Conservation (phyloP, 2,888 invertebrate species). For the Cryptus armator region DNA sequence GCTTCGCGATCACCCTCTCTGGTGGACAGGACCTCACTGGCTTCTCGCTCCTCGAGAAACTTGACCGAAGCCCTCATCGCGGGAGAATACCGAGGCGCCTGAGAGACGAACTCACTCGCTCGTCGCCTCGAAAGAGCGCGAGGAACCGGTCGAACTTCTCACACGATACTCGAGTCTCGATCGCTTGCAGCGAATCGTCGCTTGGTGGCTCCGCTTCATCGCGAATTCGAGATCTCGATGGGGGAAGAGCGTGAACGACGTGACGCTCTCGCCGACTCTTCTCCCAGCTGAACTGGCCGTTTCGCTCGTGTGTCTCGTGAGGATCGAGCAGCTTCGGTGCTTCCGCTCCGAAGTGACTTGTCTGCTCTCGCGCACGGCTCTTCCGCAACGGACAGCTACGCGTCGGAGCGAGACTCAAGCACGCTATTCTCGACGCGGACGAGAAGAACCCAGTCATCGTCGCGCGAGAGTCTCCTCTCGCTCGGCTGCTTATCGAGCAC, state of each 20-base stretch:
- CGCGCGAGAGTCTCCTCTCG: too few relatives aligned
- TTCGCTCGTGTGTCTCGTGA: constrained; percentile 2
- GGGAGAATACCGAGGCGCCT: not conserved
- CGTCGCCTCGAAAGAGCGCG: not conserved
- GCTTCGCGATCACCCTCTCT: not conserved
- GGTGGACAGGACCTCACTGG: constrained; percentile 66
- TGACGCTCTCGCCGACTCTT: not conserved
- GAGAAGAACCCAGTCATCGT: constrained; percentile 8
- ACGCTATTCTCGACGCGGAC: constrained; percentile 23
- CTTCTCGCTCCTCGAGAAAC: constrained; percentile 20
- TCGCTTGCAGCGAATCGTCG: not conserved
- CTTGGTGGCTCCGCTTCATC: not conserved
- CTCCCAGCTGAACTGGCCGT: not conserved
- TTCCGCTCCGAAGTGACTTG: constrained; percentile 4
- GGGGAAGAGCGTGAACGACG: not conserved
- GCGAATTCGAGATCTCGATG: not conserved
- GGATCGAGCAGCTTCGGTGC: constrained; percentile 21
- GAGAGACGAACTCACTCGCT: not conserved
- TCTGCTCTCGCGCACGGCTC: not conserved
- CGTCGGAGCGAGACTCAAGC: constrained; percentile 49
- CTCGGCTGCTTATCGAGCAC: constrained; percentile 11
- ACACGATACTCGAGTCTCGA: not conserved
- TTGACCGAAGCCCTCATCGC: constrained; percentile 18
- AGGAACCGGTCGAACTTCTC: too few relatives aligned
- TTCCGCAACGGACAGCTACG: constrained; percentile 23